Evolutionary conservation across 1,140 invertebrate species (phyloP).

Genomic region (Augochlora pura): DNA sequence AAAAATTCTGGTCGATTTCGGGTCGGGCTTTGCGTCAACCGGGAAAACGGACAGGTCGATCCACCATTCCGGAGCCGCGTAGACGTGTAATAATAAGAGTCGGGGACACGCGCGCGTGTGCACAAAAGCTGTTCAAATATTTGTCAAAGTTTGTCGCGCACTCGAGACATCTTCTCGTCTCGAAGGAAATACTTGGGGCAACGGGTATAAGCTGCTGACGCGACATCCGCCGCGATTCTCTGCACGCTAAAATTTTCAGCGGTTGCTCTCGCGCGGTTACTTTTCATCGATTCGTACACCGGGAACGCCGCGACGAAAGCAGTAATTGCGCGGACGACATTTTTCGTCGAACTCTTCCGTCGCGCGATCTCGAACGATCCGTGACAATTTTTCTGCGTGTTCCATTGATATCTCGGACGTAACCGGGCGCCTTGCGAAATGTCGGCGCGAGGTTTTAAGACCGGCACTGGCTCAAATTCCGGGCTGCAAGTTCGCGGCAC

Average conservation of each 20-base stretch:
- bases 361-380: too few species aligned
- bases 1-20: background rate
- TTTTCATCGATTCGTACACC: background rate
- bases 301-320: too few species aligned
- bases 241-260: background rate
- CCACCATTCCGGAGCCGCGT: slow-evolving; percentile 9
- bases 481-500: slow-evolving; percentile 32
- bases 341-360: too few species aligned
- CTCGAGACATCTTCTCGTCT: slow-evolving; percentile 50
- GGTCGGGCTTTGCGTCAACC: background rate
- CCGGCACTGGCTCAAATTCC: slow-evolving; percentile 34
- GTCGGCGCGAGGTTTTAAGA: slow-evolving; percentile 28
- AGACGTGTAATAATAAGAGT: slow-evolving; percentile 50
- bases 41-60: background rate
- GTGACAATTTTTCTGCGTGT: too few species aligned
- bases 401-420: slow-evolving; percentile 28
- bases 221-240: background rate
- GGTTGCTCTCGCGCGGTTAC: background rate
- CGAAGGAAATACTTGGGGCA: slow-evolving; percentile 44
- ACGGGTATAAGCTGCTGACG: slow-evolving; percentile 29
- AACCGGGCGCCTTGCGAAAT: slow-evolving; percentile 26
- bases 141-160: slow-evolving; percentile 45
- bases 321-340: too few species aligned
- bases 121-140: slow-evolving; percentile 53
- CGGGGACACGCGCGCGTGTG: slow-evolving; percentile 44